These are phyloP conservation scores for Paguma larvata DNA, from an alignment of 2,797 vertebrate genomes.

Conservation along the genomic window DNA sequence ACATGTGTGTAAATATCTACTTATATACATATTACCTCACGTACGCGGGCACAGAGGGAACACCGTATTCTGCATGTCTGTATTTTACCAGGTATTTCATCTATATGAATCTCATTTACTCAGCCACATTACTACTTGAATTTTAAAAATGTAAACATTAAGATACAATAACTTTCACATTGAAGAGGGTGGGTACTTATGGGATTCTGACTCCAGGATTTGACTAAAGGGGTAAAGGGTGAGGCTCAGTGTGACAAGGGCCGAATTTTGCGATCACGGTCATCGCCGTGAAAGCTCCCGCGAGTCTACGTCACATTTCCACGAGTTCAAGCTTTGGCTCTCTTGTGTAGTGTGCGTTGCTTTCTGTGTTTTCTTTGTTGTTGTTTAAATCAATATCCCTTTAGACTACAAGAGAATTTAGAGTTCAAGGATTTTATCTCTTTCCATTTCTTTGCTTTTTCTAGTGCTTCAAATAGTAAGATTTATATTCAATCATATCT, in stretches of 20 bases:
- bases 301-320: background rate
- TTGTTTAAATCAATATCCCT: constrained; percentile 43
- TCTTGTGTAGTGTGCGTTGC: background rate
- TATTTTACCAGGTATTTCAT: background rate
- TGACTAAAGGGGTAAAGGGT: background rate
- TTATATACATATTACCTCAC: background rate
- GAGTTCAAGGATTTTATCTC: background rate
- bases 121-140: background rate
- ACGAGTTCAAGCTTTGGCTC: background rate
- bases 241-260: background rate
- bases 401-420: background rate
- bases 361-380: background rate
- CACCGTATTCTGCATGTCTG: background rate
- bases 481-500: constrained; percentile 56
- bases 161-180: background rate
- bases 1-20: background rate
- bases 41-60: background rate
- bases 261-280: background rate
- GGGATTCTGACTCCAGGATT: background rate
- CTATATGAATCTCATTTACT: background rate
- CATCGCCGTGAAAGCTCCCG: background rate
- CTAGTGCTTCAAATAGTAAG: background rate
- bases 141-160: background rate
- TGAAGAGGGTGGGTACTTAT: fast-evolving
- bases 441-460: background rate